A percentile compares a stretch with the other conserved stretches of the same genome.
phyloP scores from a whole-genome alignment of 1,140 invertebrate species.

The Sycophaga agraensis region DNA sequence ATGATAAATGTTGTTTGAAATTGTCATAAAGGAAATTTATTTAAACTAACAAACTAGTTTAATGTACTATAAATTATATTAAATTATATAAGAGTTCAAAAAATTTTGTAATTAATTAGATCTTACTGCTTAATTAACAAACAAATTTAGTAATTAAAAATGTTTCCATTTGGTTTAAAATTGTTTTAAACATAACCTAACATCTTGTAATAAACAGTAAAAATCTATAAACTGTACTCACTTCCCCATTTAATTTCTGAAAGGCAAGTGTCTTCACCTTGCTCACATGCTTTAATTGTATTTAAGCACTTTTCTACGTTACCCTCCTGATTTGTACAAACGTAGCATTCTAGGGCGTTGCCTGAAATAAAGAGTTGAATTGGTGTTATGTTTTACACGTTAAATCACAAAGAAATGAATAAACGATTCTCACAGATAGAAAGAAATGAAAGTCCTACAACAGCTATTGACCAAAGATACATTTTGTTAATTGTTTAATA shows the following conservation, averaged over 20 bases:
- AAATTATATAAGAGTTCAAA: too few relatives aligned
- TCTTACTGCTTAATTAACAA: too few relatives aligned
- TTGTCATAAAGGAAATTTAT: too few relatives aligned
- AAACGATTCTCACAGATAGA: slow-evolving; percentile 1
- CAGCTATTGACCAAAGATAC: not conserved
- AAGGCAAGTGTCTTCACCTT: slow-evolving; percentile 83
- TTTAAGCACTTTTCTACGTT: slow-evolving; percentile 92
- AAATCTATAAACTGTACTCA: slow-evolving; percentile 52
- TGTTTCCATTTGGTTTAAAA: too few relatives aligned
- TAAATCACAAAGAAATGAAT: not conserved
- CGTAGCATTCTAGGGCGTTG: slow-evolving; percentile 86
- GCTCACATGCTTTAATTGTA: slow-evolving; percentile 87
- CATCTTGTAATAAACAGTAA: not conserved
- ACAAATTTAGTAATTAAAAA: too few relatives aligned
- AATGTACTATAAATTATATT: too few relatives aligned
- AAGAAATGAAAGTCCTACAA: not conserved
- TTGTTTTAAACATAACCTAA: slow-evolving; percentile 14
- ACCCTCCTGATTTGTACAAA: slow-evolving; percentile 88
- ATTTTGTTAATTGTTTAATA: slow-evolving; percentile 12
- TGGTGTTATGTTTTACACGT: too few relatives aligned
- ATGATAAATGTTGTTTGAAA: too few relatives aligned
- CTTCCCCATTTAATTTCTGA: slow-evolving; percentile 88
- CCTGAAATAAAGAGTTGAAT: slow-evolving; percentile 51
- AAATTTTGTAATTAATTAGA: too few relatives aligned
- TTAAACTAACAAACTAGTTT: too few relatives aligned